Conservation (phyloP, 2,113 vertebrate species). For the Phyllostomus discolor region DNA sequence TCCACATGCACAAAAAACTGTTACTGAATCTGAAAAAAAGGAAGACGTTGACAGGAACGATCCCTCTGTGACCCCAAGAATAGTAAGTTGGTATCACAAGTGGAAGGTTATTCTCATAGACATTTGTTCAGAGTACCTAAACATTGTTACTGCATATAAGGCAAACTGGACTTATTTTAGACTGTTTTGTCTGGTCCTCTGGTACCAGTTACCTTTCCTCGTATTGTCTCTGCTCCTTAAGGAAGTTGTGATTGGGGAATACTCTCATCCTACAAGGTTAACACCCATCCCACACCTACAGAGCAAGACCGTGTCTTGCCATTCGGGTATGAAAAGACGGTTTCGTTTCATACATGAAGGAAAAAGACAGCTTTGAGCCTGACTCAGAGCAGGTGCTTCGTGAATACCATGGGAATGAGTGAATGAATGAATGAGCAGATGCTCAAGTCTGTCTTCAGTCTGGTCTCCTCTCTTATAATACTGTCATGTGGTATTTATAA, state of each 20-base stretch:
- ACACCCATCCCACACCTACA: background rate
- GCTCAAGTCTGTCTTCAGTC: background rate
- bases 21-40: background rate
- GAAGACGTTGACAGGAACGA: background rate
- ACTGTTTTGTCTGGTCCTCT: background rate
- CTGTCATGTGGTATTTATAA: background rate
- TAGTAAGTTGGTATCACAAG: background rate
- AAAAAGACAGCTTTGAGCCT: background rate
- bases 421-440: background rate
- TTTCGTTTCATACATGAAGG: no score
- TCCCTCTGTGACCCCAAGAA: background rate
- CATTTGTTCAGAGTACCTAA: background rate
- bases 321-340: background rate
- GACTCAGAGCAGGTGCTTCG: background rate
- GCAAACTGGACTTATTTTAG: background rate
- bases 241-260: background rate
- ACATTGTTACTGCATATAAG: background rate
- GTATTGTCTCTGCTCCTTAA: background rate
- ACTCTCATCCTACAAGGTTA: background rate
- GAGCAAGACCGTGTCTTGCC: background rate
- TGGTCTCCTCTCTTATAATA: background rate
- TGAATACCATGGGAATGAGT: background rate
- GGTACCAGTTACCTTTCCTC: background rate
- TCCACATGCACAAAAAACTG: background rate
- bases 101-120: background rate